Evolutionary conservation across 2,797 vertebrate genomes (phyloP), one percentile per base, ranked within the genome.

Genomic region (Allobates femoralis): DNA sequence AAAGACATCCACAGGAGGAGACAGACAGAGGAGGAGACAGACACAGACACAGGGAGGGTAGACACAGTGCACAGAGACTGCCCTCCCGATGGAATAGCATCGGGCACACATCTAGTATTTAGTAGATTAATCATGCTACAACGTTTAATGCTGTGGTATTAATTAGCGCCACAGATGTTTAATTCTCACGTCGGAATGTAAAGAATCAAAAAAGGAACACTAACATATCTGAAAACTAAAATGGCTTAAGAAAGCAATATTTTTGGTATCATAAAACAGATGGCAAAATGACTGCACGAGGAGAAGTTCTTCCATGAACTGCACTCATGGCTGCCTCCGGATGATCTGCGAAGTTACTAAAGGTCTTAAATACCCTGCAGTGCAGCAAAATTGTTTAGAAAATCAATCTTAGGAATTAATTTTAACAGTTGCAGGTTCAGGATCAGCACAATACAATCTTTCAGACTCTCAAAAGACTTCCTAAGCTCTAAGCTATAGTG

Each of bases 381-480:
- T 26, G 60, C 16, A 64, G 34, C 23, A 76, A 51, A 75, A 55
- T 32, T 53, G 58, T 84, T 50, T 76, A 84, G 71, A 75, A 83
- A 84, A 84, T 84, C 73, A 84, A 84, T 76, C 73, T 26, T 37
- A 28, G 64, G 55, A 76, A 77, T 62, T 84, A 64, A 74, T 84
- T 84, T 66, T 58, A 77, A 76, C 82, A 76, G 37, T 41, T 34
- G 41, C 58, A 51, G 41, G 73, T 28, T 50, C 19, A 55, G 7
- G 73, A 76, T 74, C 55, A 62, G 62, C n/a, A 26, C 82, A 76
- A 84, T 46, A 23, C 69, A 46, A 83, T 74, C 67, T 60, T 58
- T 21, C 18, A 2, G 26, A 84, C 51, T 26, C 58, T 75, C 73
- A 62, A 23, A 64, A 56, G 81, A 83, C 19, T 76, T 62, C 19